These are phyloP conservation scores for Labeo rohita DNA, from an alignment of 2,113 vertebrate genomes.

Conservation along the genomic window DNA sequence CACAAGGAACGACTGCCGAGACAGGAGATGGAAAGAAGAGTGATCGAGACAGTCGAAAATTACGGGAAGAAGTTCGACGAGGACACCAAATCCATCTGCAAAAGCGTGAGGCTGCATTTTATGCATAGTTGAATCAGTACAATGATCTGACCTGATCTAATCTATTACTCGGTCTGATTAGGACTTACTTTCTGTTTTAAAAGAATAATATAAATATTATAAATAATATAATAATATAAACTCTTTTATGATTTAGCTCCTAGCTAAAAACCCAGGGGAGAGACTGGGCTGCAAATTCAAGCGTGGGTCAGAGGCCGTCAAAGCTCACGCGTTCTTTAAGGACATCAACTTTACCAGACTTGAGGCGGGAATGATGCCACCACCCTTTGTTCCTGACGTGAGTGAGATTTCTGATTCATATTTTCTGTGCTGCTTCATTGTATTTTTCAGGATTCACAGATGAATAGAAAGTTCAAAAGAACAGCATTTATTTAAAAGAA, in stretches of 20 bases:
- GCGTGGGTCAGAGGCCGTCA: conserved; percentile 66
- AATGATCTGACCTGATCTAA: not conserved
- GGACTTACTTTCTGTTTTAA: not conserved
- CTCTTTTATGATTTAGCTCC: conserved; percentile 69
- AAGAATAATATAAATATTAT: not conserved
- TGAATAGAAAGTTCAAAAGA: no score
- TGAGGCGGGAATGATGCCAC: conserved; percentile 77
- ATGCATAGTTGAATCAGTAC: not conserved
- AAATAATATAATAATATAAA: no score
- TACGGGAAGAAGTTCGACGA: conserved; percentile 73
- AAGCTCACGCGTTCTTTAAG: conserved; percentile 79
- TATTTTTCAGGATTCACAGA: no score
- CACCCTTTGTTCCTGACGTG: conserved; percentile 82
- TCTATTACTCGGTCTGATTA: not conserved
- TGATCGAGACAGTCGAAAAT: conserved; percentile 63
- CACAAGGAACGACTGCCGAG: conserved; percentile 71
- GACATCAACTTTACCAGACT: conserved; percentile 84
- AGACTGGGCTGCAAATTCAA: conserved; percentile 73
- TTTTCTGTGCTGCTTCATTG: not conserved
- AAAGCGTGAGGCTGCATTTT: conserved; percentile 66
- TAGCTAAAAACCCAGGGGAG: conserved; percentile 76
- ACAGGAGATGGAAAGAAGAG: conserved; percentile 79
- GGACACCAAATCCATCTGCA: conserved; percentile 73
- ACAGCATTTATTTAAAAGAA: no score
- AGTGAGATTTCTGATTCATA: conserved; percentile 39